Conservation (phyloP, 2,888 invertebrate species). For the Tyria jacobaeae region DNA sequence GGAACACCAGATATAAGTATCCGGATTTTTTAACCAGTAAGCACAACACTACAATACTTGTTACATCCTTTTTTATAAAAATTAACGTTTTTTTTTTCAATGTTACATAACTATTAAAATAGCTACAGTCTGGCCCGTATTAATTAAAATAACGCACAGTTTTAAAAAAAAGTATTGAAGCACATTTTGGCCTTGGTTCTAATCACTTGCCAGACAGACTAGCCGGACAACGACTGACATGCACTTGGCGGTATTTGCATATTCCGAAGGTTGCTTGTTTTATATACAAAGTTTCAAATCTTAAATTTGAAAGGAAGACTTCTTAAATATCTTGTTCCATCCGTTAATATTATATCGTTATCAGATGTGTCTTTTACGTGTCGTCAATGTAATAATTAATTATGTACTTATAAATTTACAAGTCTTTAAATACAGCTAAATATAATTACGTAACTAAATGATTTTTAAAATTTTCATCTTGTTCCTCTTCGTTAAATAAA, state of each 20-base stretch:
- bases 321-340: not conserved
- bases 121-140: not conserved
- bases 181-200: conserved; percentile 42
- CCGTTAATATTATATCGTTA: conserved; percentile 25
- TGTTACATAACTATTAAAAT: not conserved
- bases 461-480: too few relatives aligned
- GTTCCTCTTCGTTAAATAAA: too few relatives aligned
- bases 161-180: conserved; percentile 27
- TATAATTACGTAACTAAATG: too few relatives aligned
- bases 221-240: conserved; percentile 45
- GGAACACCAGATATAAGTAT: too few relatives aligned
- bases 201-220: conserved; percentile 44
- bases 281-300: conserved; percentile 31
- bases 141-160: conserved; percentile 9
- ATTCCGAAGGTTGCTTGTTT: conserved; percentile 42
- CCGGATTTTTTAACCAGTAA: too few relatives aligned
- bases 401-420: too few relatives aligned
- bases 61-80: too few relatives aligned
- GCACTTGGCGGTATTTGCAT: conserved; percentile 49
- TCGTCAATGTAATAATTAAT: not conserved
- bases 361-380: not conserved
- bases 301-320: conserved; percentile 19
- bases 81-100: not conserved
- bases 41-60: too few relatives aligned
- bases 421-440: not conserved